Percentiles rank a stretch among this genome's conserved stretches.
These are phyloP conservation scores for Syngnathus scovelli DNA, from an alignment of 2,113 vertebrate species.

Conservation along the genomic window DNA sequence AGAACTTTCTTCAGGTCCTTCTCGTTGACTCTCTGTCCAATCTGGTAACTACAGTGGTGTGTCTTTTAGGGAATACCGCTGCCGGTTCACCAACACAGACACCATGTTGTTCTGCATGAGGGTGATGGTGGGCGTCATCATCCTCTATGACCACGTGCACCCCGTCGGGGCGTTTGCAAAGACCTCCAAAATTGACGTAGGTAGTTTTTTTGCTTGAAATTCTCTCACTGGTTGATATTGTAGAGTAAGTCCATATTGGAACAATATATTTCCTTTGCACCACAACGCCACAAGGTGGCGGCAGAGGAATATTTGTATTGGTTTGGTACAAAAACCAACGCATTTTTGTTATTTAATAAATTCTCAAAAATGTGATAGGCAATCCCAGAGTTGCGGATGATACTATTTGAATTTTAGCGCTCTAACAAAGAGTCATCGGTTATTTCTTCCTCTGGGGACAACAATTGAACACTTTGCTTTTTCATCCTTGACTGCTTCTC, in stretches of 20 bases:
- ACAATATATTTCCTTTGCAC: not conserved
- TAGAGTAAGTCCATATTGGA: not conserved
- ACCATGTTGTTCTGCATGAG: constrained; percentile 93
- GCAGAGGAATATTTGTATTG: not conserved
- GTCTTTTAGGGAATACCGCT: constrained; percentile 79
- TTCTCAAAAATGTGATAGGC: too few species aligned
- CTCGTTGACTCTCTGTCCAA: too few species aligned
- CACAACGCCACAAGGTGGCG: too few species aligned
- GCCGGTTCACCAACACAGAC: constrained; percentile 90
- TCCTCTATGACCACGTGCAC: constrained; percentile 91
- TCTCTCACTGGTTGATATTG: not conserved
- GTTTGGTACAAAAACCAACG: too few species aligned
- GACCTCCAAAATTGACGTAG: constrained; percentile 92
- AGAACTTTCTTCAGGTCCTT: not conserved
- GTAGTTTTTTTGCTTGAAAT: constrained; percentile 24
- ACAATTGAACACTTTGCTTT: not conserved
- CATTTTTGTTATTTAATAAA: too few species aligned
- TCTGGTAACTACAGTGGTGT: not conserved
- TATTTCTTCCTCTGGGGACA: not conserved
- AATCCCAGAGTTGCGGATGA: not conserved
- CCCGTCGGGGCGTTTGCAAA: constrained; percentile 90
- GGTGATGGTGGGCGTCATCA: constrained; percentile 93
- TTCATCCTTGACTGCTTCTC: not conserved
- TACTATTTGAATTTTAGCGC: not conserved
- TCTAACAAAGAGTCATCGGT: not conserved